A percentile compares a stretch with the other conserved stretches of the same genome.
These are phyloP conservation scores for Hipparchia sbordonii DNA, from an alignment of 2,888 invertebrate species.

Conservation along the genomic window DNA sequence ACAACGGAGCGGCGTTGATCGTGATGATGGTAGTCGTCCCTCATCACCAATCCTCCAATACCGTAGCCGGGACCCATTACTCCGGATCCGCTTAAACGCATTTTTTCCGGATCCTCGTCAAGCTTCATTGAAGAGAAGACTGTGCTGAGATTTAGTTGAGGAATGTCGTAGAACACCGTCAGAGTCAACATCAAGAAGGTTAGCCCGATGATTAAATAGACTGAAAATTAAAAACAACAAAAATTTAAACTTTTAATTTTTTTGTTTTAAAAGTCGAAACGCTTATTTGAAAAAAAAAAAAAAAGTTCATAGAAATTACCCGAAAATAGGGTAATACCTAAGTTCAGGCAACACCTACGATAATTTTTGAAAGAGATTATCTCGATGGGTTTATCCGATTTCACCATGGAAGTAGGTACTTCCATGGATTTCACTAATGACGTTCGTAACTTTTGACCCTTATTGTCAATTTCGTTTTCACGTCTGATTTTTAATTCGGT, in stretches of 20 bases:
- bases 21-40: slow-evolving; percentile 77
- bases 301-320: not conserved
- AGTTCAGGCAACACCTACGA: not conserved
- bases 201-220: slow-evolving; percentile 90
- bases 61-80: slow-evolving; percentile 76
- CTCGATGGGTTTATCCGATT: no score
- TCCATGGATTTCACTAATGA: no score
- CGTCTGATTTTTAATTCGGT: no score
- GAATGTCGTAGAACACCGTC: slow-evolving; percentile 94
- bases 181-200: slow-evolving; percentile 92
- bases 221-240: slow-evolving; percentile 69
- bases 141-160: slow-evolving; percentile 92
- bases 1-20: slow-evolving; percentile 84
- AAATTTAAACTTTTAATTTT: not conserved
- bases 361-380: not conserved
- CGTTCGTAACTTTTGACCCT: no score
- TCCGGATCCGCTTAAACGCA: slow-evolving; percentile 83
- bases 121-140: slow-evolving; percentile 87
- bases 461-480: no score
- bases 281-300: no score
- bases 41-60: slow-evolving; percentile 72
- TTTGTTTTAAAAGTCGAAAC: not conserved
- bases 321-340: slow-evolving; percentile 3
- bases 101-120: slow-evolving; percentile 85
- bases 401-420: no score